Evolutionary conservation across 2,113 vertebrate species (phyloP).

Genomic region (Festucalex cinctus): DNA sequence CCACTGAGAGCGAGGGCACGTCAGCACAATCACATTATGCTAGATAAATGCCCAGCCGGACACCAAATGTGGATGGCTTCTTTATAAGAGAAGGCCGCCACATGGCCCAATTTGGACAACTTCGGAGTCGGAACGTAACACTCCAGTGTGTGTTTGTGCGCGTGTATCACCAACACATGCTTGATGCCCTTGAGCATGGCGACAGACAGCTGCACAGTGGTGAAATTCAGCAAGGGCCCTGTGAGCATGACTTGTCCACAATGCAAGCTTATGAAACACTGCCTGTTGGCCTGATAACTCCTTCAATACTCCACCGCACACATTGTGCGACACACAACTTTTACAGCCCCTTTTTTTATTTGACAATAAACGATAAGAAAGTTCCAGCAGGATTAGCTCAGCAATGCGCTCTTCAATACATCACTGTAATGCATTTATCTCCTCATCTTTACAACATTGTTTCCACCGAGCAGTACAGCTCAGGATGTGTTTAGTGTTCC

Average conservation of each 20-base stretch:
- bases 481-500: background rate
- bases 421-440: background rate
- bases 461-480: background rate
- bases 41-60: conserved; percentile 54
- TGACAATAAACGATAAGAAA: conserved; percentile 8
- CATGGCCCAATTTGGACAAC: conserved; percentile 52
- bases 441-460: background rate
- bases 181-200: conserved; percentile 48
- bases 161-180: conserved; percentile 35
- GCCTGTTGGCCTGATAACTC: conserved; percentile 37
- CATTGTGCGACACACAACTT: conserved; percentile 29
- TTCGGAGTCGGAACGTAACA: conserved; percentile 47
- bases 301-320: conserved; percentile 30
- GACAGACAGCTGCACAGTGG: conserved; percentile 59
- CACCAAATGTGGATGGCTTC: conserved; percentile 50
- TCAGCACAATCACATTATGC: conserved; percentile 63
- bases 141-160: conserved; percentile 10
- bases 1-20: conserved; percentile 41
- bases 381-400: background rate
- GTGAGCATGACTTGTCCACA: conserved; percentile 31
- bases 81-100: conserved; percentile 55
- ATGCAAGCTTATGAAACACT: conserved; percentile 30
- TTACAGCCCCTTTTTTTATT: conserved; percentile 9
- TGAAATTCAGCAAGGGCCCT: conserved; percentile 36
- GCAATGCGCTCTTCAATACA: background rate